phyloP scores from a whole-genome alignment of 2,113 vertebrate genomes.

The Macrotis lagotis region DNA sequence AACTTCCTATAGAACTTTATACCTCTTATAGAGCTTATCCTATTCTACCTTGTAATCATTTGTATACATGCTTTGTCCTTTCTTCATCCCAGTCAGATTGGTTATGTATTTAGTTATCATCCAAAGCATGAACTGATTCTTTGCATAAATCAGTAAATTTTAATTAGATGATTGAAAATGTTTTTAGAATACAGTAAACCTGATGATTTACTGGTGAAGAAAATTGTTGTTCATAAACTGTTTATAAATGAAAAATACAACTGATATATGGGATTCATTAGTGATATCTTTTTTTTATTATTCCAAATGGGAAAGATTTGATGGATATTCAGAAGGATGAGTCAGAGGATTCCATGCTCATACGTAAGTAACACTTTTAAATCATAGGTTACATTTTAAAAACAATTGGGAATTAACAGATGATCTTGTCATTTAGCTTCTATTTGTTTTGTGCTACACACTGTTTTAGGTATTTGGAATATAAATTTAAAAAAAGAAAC shows the following conservation, averaged over 20 bases:
- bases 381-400: not conserved
- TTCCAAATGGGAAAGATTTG: slow-evolving; percentile 41
- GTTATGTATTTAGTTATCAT: not conserved
- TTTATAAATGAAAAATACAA: not conserved
- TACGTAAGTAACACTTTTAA: slow-evolving; percentile 4
- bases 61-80: not conserved
- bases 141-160: not conserved
- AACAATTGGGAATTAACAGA: not conserved
- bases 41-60: not conserved
- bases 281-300: not conserved
- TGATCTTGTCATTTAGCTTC: not conserved
- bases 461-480: not conserved
- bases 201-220: slow-evolving; percentile 5
- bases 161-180: not conserved
- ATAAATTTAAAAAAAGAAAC: not conserved
- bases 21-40: not conserved
- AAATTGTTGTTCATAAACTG: not conserved
- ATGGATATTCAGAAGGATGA: slow-evolving; percentile 59
- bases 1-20: not conserved
- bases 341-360: not conserved
- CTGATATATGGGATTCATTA: not conserved
- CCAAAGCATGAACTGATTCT: no score
- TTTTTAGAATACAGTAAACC: not conserved
- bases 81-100: not conserved
- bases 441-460: not conserved